A percentile compares a stretch with the other conserved stretches of the same genome.
These are phyloP conservation scores for Cynopterus brachyotis DNA, from an alignment of 2,113 vertebrate species.

Conservation along the genomic window DNA sequence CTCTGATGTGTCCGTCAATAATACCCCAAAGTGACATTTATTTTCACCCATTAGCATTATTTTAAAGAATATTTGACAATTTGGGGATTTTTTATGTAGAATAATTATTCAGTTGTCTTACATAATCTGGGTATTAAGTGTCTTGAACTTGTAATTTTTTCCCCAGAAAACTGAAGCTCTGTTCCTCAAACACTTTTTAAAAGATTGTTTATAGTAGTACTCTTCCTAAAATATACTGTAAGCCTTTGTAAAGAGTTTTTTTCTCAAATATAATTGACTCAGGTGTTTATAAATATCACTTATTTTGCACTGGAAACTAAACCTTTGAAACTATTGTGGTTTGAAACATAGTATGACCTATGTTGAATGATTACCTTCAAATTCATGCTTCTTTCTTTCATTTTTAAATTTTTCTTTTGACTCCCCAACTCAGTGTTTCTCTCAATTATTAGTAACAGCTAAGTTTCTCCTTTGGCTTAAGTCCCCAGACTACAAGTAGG, in stretches of 20 bases:
- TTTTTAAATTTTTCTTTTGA: not conserved
- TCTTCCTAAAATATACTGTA: slow-evolving; percentile 2
- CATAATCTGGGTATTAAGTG: not conserved
- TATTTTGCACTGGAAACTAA: not conserved
- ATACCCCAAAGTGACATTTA: not conserved
- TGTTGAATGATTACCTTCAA: not conserved
- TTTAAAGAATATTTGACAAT: slow-evolving; percentile 31
- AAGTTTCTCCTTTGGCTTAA: not conserved
- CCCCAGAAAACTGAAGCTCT: not conserved
- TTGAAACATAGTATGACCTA: not conserved
- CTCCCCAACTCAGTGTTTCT: not conserved
- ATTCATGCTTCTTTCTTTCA: not conserved
- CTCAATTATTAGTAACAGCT: not conserved
- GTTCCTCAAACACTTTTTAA: not conserved
- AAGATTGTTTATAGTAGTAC: not conserved
- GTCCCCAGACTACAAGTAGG: not conserved
- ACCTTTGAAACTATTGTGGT: not conserved
- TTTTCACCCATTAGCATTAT: slow-evolving; percentile 18
- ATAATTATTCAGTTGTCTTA: slow-evolving; percentile 31
- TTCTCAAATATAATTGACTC: slow-evolving; percentile 25
- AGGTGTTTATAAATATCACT: not conserved
- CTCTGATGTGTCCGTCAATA: slow-evolving; percentile 25
- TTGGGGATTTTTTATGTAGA: slow-evolving; percentile 9
- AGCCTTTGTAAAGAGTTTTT: not conserved
- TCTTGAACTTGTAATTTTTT: not conserved